A percentile compares a stretch with the other conserved stretches of the same genome.
phyloP scores from a whole-genome alignment of 2,113 vertebrate genomes.

The Pteronura brasiliensis region DNA sequence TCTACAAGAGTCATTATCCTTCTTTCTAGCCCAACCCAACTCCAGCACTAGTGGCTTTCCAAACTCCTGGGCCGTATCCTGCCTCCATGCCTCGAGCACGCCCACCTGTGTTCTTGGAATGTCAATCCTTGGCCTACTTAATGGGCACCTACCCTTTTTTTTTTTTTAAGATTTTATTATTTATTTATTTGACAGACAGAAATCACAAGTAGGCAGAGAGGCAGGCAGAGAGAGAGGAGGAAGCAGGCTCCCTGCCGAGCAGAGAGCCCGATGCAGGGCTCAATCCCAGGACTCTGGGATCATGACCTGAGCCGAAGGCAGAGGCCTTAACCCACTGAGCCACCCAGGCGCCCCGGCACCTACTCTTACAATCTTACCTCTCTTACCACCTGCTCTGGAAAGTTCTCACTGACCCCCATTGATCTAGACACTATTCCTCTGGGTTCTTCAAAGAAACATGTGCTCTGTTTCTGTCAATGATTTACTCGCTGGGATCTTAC shows the following conservation, averaged over 20 bases:
- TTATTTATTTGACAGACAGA: too few relatives aligned
- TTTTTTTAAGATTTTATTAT: too few relatives aligned
- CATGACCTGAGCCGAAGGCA: too few relatives aligned
- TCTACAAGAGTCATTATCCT: accelerated
- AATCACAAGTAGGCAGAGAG: too few relatives aligned
- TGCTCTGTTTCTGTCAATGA: background rate
- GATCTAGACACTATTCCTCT: background rate
- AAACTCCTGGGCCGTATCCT: background rate
- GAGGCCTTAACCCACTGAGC: too few relatives aligned
- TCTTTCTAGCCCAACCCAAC: background rate
- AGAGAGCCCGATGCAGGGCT: too few relatives aligned
- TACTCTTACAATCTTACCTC: background rate
- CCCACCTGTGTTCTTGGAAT: background rate
- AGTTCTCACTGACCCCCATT: background rate
- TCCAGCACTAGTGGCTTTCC: background rate
- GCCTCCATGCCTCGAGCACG: background rate
- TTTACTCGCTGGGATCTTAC: background rate
- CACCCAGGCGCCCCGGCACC: too few relatives aligned
- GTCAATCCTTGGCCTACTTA: background rate
- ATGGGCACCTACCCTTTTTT: background rate
- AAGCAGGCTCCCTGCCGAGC: too few relatives aligned
- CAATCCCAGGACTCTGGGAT: too few relatives aligned
- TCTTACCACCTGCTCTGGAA: background rate
- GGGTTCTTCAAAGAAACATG: background rate
- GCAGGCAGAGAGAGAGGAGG: too few relatives aligned